A percentile compares a stretch with the other conserved stretches of the same genome.
These are phyloP conservation scores for Neelides folsomi DNA, from an alignment of 2,888 invertebrate genomes.

Conservation along the genomic window DNA sequence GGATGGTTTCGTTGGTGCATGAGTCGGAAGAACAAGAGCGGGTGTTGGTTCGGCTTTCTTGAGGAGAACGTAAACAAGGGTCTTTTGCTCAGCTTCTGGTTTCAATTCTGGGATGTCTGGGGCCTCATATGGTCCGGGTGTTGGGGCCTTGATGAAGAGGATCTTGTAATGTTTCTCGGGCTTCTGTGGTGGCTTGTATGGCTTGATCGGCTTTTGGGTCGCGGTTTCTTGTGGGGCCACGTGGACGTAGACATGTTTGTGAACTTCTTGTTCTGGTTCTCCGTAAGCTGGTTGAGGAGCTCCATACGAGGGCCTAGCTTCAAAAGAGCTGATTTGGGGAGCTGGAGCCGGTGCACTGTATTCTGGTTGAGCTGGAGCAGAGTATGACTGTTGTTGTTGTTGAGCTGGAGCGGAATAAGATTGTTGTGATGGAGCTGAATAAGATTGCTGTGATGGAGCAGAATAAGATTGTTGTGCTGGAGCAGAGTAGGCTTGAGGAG, in stretches of 20 bases:
- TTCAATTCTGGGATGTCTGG: slow-evolving; percentile 17
- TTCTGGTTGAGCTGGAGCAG: background rate
- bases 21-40: slow-evolving; percentile 40
- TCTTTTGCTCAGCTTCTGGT: slow-evolving; percentile 24
- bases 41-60: slow-evolving; percentile 21
- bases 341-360: background rate
- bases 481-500: background rate
- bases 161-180: slow-evolving; percentile 72
- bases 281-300: background rate
- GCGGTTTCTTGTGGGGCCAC: slow-evolving; percentile 70
- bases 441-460: background rate
- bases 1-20: slow-evolving; percentile 66
- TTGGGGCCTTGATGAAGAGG: slow-evolving; percentile 59
- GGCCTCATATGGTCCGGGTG: background rate
- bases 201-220: slow-evolving; percentile 40
- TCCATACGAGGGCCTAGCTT: too few relatives aligned
- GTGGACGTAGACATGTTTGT: slow-evolving; percentile 82
- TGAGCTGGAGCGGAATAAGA: slow-evolving; percentile 2
- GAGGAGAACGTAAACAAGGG: slow-evolving; percentile 26
- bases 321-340: background rate
- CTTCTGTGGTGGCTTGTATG: slow-evolving; percentile 40
- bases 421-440: slow-evolving; percentile 2
- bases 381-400: background rate
- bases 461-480: background rate
- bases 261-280: slow-evolving; percentile 35